Evolutionary conservation across 1,140 invertebrate species (phyloP), one percentile per base, ranked within the genome.

Genomic region (Scaptomyza hsui): DNA sequence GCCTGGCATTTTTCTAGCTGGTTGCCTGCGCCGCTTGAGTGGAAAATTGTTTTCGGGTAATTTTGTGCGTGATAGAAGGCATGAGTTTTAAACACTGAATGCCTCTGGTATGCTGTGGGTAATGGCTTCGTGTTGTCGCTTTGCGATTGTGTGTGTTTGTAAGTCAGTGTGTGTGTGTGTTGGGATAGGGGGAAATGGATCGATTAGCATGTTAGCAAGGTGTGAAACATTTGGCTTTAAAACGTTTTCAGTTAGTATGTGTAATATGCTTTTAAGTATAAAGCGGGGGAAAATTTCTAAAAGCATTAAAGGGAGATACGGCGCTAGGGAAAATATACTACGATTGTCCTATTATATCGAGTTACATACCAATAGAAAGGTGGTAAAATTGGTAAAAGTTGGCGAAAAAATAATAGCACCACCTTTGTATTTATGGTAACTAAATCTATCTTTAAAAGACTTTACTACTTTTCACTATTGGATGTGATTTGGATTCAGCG

Each of bases 1-100:
- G n/a, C n/a, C n/a, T 21, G 56, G 81, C 77, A 76, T 85, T 86
- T 85, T 85, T 85, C 70, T 74, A 85, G 80, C 77, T 85, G 81
- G 81, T 67, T 85, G 77, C 75, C 70, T 74, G 64, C 69, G 56
- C 45, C 62, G 81, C 77, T 80, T 85, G 81, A 86, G 81, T 85
- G 81, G 81, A 85, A 85, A 85, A 85, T 85, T 85, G 81, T 83
- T 83, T 81, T 78, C 55, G 79, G 75, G 73, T 75, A 83, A 83
- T 83, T 82, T 70, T 60, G 55, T 69, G 57, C 53, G 41, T 64
- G 69, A 71, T 59, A 48, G 51, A 55, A 57, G 42, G 44, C 29
- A 57, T 57, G 35, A 32, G 5, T 37, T n/a, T 37, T 57, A 13
- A 24, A 37, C 13, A 13, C 32, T 7, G 37, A 21, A 39, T 9